These are phyloP conservation scores for Phyllostomus hastatus DNA, from an alignment of 2,113 vertebrate genomes.

Conservation along the genomic window DNA sequence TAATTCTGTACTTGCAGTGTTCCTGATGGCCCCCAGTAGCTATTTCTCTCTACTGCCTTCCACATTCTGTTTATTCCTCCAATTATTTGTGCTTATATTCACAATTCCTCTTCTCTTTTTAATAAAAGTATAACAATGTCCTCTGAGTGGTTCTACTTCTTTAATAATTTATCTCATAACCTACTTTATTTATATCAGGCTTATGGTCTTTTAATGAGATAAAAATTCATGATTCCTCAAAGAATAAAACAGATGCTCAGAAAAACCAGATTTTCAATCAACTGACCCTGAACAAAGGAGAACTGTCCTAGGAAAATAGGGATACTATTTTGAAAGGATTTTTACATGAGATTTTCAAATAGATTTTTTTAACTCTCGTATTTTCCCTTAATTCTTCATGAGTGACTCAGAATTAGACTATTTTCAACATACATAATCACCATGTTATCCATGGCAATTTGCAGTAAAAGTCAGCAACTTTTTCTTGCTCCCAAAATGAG, in stretches of 20 bases:
- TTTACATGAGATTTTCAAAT: slow-evolving; percentile 3
- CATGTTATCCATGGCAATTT: slow-evolving; percentile 55
- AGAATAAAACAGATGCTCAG: not conserved
- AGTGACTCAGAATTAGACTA: slow-evolving; percentile 60
- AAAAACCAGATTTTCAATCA: slow-evolving; percentile 31
- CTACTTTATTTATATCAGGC: not conserved
- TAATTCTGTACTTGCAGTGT: not conserved
- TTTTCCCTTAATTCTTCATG: slow-evolving; percentile 45
- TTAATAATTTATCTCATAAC: not conserved
- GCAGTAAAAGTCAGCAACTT: slow-evolving; percentile 56
- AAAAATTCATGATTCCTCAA: slow-evolving; percentile 23
- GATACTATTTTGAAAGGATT: slow-evolving; percentile 28
- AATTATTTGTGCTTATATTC: not conserved
- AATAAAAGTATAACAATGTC: not conserved
- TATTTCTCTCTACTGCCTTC: not conserved
- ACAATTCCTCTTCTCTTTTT: not conserved
- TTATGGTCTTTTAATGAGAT: not conserved
- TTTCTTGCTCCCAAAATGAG: slow-evolving; percentile 1
- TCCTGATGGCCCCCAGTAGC: not conserved
- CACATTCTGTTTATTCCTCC: not conserved
- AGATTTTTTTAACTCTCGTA: not conserved
- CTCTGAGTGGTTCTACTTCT: not conserved
- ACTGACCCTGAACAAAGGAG: not conserved
- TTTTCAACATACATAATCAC: slow-evolving; percentile 64
- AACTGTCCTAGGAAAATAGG: not conserved